Evolutionary conservation across 2,113 vertebrate genomes (phyloP).

Genomic region (Pituophis catenifer): DNA sequence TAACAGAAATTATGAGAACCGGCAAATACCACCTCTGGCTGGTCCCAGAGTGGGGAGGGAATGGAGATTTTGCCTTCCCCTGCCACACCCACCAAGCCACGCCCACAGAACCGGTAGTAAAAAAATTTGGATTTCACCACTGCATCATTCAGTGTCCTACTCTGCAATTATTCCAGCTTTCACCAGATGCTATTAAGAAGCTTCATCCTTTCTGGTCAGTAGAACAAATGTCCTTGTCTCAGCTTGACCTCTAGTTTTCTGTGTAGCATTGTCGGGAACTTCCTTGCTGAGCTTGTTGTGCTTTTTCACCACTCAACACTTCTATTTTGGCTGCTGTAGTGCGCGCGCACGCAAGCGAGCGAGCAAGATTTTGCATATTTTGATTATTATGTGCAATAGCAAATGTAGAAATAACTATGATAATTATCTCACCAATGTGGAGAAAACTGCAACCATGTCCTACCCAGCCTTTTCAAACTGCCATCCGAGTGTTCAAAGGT

Average conservation of each 20-base stretch:
- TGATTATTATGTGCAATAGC: neutral
- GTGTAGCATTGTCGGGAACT: neutral
- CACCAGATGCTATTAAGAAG: neutral
- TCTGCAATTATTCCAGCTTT: neutral
- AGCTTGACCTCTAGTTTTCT: neutral
- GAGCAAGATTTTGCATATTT: neutral
- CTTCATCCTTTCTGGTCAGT: neutral
- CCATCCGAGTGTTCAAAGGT: neutral
- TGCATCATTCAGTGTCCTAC: neutral
- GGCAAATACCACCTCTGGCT: no score
- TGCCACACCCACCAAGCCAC: no score
- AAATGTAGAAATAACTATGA: neutral
- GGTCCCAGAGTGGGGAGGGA: no score
- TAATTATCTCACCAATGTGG: neutral
- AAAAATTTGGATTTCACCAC: no score
- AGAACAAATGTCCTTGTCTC: neutral
- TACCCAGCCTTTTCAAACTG: neutral
- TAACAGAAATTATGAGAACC: no score
- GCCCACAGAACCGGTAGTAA: no score
- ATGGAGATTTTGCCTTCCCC: no score
- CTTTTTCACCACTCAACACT: neutral
- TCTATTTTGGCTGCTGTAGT: neutral
- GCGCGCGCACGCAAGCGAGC: neutral
- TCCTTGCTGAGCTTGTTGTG: neutral
- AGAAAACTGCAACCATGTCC: neutral